Evolutionary conservation across 2,888 invertebrate genomes (phyloP).

Genomic region (Girardia tigrina): DNA sequence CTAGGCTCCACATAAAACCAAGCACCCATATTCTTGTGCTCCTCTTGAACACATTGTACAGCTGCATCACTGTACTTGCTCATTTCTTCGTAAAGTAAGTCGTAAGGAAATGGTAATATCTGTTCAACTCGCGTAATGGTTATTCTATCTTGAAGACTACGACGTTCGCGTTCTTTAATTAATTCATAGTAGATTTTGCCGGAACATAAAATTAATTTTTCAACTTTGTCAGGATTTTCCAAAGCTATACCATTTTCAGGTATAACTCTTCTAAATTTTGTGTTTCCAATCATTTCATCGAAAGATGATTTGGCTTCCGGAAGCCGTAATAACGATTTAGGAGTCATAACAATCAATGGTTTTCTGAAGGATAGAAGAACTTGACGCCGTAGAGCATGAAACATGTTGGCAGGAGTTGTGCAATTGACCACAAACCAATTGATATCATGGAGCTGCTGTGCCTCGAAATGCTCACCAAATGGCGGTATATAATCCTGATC

Average conservation of each 20-base stretch:
- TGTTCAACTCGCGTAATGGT: conserved; percentile 79
- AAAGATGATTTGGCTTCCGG: conserved; percentile 86
- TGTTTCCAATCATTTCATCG: conserved; percentile 64
- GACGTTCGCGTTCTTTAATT: conserved; percentile 62
- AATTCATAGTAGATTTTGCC: conserved; percentile 81
- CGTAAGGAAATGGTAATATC: conserved; percentile 86
- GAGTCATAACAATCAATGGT: conserved; percentile 87
- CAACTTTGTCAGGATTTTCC: conserved; percentile 60
- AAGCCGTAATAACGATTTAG: conserved; percentile 85
- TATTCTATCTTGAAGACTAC: conserved; percentile 61
- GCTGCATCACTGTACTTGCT: conserved; percentile 67
- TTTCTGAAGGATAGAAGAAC: conserved; percentile 92
- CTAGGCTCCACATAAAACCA: conserved; percentile 79
- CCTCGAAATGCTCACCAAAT: conserved; percentile 68
- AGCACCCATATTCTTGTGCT: conserved; percentile 76
- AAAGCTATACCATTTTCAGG: conserved; percentile 63
- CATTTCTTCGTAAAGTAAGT: conserved; percentile 68
- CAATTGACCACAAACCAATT: conserved; percentile 72
- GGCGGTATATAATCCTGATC: conserved; percentile 83
- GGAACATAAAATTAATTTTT: conserved; percentile 74
- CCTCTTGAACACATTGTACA: conserved; percentile 77
- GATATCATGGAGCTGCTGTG: conserved; percentile 86
- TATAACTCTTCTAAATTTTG: conserved; percentile 58
- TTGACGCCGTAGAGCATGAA: conserved; percentile 87
- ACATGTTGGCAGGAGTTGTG: conserved; percentile 86